These are phyloP conservation scores for Bursaphelenchus okinawaensis DNA, from an alignment of 2,888 invertebrate genomes.

Conservation along the genomic window DNA sequence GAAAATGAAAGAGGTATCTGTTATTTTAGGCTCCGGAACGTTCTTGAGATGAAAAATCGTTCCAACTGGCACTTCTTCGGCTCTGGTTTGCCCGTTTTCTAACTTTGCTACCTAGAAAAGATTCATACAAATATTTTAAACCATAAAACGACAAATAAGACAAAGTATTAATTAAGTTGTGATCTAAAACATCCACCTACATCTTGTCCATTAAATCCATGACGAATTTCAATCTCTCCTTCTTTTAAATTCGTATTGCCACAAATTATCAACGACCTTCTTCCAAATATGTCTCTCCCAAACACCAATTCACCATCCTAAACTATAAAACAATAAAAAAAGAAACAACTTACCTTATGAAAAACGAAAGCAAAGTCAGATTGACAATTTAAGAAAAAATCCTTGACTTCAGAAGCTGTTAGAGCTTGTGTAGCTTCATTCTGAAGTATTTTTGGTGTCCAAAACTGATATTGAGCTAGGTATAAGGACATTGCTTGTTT, in stretches of 20 bases:
- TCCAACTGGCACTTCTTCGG: background rate
- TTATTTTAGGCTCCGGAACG: background rate
- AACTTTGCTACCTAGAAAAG: too few relatives aligned
- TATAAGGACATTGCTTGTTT: background rate
- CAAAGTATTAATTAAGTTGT: too few relatives aligned
- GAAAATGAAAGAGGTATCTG: background rate
- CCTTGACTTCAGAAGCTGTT: background rate
- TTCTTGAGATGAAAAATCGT: background rate
- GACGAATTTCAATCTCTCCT: background rate
- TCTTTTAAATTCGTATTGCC: background rate
- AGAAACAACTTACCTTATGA: background rate
- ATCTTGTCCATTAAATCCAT: constrained; percentile 1
- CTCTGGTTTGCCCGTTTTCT: too few relatives aligned
- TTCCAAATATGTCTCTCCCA: constrained; percentile 37
- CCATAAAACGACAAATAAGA: too few relatives aligned
- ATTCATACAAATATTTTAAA: too few relatives aligned
- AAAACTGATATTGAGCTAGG: background rate
- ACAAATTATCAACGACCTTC: constrained; percentile 30
- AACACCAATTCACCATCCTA: constrained; percentile 19
- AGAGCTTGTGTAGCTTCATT: background rate
- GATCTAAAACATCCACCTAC: background rate
- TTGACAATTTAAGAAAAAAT: background rate
- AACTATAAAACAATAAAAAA: background rate
- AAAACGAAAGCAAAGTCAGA: background rate
- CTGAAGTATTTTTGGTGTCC: background rate